Conservation (phyloP, 2,888 invertebrate genomes). For the Conchocele bisecta region DNA sequence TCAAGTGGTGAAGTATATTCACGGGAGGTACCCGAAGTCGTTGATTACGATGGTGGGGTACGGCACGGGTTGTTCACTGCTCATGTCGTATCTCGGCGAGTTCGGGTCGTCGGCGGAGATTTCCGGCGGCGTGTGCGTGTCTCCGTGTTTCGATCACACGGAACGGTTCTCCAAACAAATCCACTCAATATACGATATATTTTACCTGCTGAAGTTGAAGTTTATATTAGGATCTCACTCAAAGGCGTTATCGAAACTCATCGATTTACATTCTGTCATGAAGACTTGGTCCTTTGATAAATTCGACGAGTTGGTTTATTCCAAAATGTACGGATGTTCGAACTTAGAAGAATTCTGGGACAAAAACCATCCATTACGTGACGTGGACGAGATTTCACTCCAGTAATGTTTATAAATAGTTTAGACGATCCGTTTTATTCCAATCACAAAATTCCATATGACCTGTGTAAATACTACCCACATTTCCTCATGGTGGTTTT, state of each 20-base stretch:
- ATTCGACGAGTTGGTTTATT: constrained; percentile 68
- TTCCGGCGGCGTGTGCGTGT: constrained; percentile 72
- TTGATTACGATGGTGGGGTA: constrained; percentile 70
- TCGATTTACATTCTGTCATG: constrained; percentile 65
- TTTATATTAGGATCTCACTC: constrained; percentile 66
- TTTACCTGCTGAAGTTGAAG: constrained; percentile 67
- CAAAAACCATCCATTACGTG: constrained; percentile 75
- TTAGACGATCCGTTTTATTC: constrained; percentile 76
- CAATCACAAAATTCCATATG: constrained; percentile 69
- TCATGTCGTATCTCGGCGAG: constrained; percentile 79
- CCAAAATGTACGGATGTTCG: constrained; percentile 60
- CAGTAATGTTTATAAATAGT: constrained; percentile 76
- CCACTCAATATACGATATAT: constrained; percentile 62
- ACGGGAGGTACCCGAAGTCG: constrained; percentile 64
- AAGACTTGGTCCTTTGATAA: constrained; percentile 59
- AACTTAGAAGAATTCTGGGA: constrained; percentile 77
- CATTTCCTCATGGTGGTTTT: constrained; percentile 75
- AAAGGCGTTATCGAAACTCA: constrained; percentile 58
- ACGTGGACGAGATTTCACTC: constrained; percentile 77
- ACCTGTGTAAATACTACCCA: constrained; percentile 75
- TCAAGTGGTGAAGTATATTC: constrained; percentile 73
- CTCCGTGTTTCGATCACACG: constrained; percentile 66
- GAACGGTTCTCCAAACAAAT: constrained; percentile 52
- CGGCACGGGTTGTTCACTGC: constrained; percentile 72
- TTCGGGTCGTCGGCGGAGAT: constrained; percentile 75